phyloP scores from a whole-genome alignment of 2,888 invertebrate species.

The Ypsolopha sequella region DNA sequence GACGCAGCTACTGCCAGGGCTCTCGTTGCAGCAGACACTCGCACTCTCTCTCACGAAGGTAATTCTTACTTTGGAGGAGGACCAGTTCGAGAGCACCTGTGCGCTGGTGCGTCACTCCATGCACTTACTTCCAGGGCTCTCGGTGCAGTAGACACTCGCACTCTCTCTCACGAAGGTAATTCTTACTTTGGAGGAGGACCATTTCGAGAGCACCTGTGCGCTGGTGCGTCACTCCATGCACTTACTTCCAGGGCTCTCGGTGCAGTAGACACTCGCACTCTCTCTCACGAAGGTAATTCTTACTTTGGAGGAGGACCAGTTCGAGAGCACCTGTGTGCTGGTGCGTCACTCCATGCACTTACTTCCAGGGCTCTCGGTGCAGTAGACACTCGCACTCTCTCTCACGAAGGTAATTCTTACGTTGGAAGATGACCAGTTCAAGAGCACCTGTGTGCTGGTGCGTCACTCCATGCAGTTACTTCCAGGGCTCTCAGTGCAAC shows the following conservation, averaged over 20 bases:
- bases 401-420: not conserved
- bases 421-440: slow-evolving; percentile 84
- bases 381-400: slow-evolving; percentile 78
- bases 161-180: too few species aligned
- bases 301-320: slow-evolving; percentile 84
- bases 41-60: too few species aligned
- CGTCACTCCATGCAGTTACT: slow-evolving; percentile 88
- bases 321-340: slow-evolving; percentile 88
- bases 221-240: slow-evolving; percentile 90
- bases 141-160: slow-evolving; percentile 87
- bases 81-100: slow-evolving; percentile 87
- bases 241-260: slow-evolving; percentile 87
- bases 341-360: slow-evolving; percentile 90
- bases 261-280: slow-evolving; percentile 86
- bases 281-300: slow-evolving; percentile 85
- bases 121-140: slow-evolving; percentile 86
- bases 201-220: slow-evolving; percentile 89
- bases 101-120: slow-evolving; percentile 91
- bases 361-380: slow-evolving; percentile 87
- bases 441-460: slow-evolving; percentile 89
- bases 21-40: too few species aligned
- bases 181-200: slow-evolving; percentile 81
- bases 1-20: too few species aligned
- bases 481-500: slow-evolving; percentile 89
- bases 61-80: too few species aligned